Conservation (phyloP, 2,113 vertebrate genomes). For the Platanista minor region DNA sequence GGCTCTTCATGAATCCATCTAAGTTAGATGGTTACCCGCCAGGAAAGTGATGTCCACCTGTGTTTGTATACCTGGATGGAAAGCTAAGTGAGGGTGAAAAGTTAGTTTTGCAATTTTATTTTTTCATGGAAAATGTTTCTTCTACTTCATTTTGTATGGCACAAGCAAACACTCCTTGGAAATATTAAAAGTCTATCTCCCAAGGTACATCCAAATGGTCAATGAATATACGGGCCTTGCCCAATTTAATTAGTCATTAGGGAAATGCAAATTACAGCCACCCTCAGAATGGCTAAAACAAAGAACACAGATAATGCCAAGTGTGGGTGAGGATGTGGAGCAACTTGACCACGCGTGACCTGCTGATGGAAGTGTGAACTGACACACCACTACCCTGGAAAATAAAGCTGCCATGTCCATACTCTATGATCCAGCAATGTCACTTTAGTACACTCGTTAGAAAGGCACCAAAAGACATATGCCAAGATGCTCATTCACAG, state of each 20-base stretch:
- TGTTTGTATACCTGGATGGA: not conserved
- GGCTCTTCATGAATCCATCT: not conserved
- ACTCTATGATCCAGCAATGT: not conserved
- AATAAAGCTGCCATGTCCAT: not conserved
- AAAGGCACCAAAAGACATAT: not conserved
- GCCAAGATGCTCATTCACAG: not conserved
- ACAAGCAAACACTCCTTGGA: not conserved
- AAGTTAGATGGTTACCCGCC: not conserved
- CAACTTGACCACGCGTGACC: not conserved
- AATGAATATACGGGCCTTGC: not conserved
- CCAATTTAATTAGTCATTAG: not conserved
- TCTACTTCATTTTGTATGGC: not conserved
- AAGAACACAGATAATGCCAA: not conserved
- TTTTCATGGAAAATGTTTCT: not conserved
- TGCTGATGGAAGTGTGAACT: not conserved
- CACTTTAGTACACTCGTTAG: not conserved
- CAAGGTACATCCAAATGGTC: not conserved
- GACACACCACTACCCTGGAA: not conserved
- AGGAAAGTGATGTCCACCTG: not conserved
- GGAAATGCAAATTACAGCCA: not conserved
- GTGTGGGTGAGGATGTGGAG: not conserved
- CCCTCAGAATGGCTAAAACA: not conserved
- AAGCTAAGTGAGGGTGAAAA: not conserved
- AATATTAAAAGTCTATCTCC: not conserved
- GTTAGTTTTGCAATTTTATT: not conserved